phyloP scores from a whole-genome alignment of 1,140 invertebrate species.

The Pachyrhynchus sulphureomaculatus region DNA sequence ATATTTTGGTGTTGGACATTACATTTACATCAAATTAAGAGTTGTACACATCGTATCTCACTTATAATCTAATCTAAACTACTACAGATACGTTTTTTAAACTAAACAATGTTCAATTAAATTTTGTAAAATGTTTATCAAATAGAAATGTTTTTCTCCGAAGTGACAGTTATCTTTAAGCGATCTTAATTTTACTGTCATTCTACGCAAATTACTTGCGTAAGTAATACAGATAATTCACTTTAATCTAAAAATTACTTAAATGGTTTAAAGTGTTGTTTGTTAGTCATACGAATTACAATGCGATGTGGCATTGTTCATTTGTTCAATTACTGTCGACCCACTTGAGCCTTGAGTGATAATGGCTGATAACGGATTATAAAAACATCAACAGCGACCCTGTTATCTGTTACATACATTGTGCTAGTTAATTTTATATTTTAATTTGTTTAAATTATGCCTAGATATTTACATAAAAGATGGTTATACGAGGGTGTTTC shows the following conservation, averaged over 20 bases:
- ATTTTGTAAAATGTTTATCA: too few species aligned
- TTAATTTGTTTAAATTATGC: not conserved
- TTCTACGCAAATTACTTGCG: not conserved
- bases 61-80: too few species aligned
- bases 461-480: not conserved
- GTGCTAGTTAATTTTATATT: not conserved
- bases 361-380: not conserved
- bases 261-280: not conserved
- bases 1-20: too few species aligned
- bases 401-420: not conserved
- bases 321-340: constrained; percentile 2
- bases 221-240: not conserved
- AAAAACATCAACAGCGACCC: not conserved
- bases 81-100: too few species aligned
- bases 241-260: not conserved
- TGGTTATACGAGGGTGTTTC: too few species aligned
- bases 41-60: too few species aligned
- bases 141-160: too few species aligned
- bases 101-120: too few species aligned
- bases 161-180: not conserved
- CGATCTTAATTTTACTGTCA: not conserved
- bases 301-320: not conserved
- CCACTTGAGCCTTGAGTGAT: not conserved
- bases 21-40: too few species aligned
- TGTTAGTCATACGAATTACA: not conserved